Evolutionary conservation across 2,888 invertebrate species (phyloP).

Genomic region (Cotesia congregata): DNA sequence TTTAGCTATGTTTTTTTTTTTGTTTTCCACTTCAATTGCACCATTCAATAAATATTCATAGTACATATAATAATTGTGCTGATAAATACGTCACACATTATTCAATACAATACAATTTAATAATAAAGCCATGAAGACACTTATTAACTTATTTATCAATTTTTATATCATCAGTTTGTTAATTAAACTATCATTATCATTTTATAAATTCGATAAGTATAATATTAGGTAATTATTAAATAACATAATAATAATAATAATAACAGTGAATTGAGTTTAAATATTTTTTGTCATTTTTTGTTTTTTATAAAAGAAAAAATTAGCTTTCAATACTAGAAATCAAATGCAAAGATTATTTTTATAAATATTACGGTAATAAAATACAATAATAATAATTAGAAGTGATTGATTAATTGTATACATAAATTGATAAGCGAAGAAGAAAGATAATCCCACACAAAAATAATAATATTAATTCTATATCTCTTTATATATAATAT

Average conservation of each 20-base stretch:
- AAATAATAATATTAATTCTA: neutral
- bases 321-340: constrained; percentile 12
- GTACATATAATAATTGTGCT: neutral
- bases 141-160: neutral
- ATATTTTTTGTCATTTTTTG: neutral
- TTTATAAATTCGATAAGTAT: neutral
- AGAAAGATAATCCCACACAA: constrained; percentile 4
- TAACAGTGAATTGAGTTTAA: neutral
- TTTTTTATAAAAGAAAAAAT: neutral
- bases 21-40: neutral
- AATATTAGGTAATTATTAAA: neutral
- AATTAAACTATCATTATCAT: neutral
- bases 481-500: constrained; percentile 41
- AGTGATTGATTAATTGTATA: constrained; percentile 32
- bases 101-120: neutral
- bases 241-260: neutral
- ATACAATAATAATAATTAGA: constrained; percentile 31
- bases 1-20: neutral
- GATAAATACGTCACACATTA: neutral
- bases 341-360: neutral
- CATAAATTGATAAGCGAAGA: constrained; percentile 36
- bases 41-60: neutral
- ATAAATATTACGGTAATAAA: constrained; percentile 19
- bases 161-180: neutral
- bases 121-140: neutral